Evolutionary conservation across 2,888 invertebrate genomes (phyloP).

Genomic region (Anagyrus pseudococci): DNA sequence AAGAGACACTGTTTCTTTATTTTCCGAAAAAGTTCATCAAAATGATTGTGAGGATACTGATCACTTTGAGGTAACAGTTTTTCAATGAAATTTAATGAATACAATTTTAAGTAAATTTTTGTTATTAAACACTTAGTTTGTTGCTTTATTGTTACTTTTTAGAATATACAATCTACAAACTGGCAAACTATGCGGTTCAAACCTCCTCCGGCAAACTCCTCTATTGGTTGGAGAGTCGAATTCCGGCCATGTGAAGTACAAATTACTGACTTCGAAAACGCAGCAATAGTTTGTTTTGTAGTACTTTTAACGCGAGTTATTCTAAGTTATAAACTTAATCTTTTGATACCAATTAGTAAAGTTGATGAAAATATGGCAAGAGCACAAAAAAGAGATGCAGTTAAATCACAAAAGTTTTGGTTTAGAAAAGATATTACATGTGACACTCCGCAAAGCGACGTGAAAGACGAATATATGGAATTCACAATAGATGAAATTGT

Average conservation of each 20-base stretch:
- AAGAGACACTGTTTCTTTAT: constrained; percentile 93
- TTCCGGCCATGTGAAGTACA: constrained; percentile 99
- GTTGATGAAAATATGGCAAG: constrained; percentile 97
- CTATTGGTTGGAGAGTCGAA: constrained; percentile 99
- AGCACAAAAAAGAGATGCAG: constrained; percentile 91
- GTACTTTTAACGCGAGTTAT: constrained; percentile 96
- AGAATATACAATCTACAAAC: constrained; percentile 99
- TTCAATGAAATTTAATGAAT: too few relatives aligned
- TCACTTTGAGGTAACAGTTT: constrained; percentile 99
- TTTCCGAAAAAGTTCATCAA: constrained; percentile 93
- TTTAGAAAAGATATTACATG: constrained; percentile 83
- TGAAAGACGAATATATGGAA: constrained; percentile 70
- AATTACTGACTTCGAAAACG: constrained; percentile 99
- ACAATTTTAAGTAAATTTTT: too few relatives aligned
- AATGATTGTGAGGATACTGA: constrained; percentile 94
- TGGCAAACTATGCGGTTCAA: constrained; percentile 99
- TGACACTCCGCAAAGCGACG: constrained; percentile 61
- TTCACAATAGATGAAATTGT: constrained; percentile 97
- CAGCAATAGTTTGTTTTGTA: constrained; percentile 97
- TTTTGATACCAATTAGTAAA: constrained; percentile 97
- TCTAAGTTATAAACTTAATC: constrained; percentile 92
- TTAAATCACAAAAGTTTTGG: constrained; percentile 86
- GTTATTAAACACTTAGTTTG: too few relatives aligned
- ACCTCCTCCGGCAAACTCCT: constrained; percentile 93
- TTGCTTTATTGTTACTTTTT: constrained; percentile 42